Percentiles rank a stretch among this genome's conserved stretches.
phyloP scores from a whole-genome alignment of 2,888 invertebrate species.

The Tridacna gigas region DNA sequence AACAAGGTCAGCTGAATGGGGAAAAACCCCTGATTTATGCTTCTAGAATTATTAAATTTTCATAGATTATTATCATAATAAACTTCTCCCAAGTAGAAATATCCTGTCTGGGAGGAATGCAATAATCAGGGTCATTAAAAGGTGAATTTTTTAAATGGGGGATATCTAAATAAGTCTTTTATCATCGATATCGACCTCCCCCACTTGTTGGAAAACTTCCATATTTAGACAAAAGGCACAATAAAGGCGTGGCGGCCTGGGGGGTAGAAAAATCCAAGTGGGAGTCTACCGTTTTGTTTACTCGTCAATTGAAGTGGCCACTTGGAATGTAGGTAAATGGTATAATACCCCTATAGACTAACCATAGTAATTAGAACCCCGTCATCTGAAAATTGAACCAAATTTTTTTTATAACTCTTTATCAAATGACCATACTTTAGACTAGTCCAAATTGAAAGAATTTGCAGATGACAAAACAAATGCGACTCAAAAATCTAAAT shows the following conservation, averaged over 20 bases:
- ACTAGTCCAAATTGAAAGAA: too few relatives aligned
- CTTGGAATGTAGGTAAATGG: constrained; percentile 18
- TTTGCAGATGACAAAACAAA: too few relatives aligned
- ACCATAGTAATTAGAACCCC: constrained; percentile 9
- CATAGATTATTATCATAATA: too few relatives aligned
- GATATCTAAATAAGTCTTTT: constrained; percentile 4
- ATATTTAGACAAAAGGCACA: constrained; percentile 33
- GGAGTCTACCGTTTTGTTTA: constrained; percentile 56
- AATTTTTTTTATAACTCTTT: background rate
- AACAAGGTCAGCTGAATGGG: background rate
- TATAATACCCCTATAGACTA: constrained; percentile 14
- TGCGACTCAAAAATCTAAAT: too few relatives aligned
- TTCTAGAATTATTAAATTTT: too few relatives aligned
- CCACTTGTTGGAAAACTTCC: constrained; percentile 3
- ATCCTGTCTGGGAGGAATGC: background rate
- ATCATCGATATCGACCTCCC: background rate
- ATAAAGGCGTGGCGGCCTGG: constrained; percentile 44
- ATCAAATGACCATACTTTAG: too few relatives aligned
- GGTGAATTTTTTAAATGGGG: background rate
- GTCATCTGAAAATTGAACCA: background rate
- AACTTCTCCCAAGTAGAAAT: too few relatives aligned
- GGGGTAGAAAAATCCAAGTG: constrained; percentile 55
- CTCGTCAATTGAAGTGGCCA: constrained; percentile 35
- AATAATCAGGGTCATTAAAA: background rate
- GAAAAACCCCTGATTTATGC: too few relatives aligned